Base-by-base conservation (phyloP, 2,888 invertebrate genomes). In the Brenthis hecate region DNA sequence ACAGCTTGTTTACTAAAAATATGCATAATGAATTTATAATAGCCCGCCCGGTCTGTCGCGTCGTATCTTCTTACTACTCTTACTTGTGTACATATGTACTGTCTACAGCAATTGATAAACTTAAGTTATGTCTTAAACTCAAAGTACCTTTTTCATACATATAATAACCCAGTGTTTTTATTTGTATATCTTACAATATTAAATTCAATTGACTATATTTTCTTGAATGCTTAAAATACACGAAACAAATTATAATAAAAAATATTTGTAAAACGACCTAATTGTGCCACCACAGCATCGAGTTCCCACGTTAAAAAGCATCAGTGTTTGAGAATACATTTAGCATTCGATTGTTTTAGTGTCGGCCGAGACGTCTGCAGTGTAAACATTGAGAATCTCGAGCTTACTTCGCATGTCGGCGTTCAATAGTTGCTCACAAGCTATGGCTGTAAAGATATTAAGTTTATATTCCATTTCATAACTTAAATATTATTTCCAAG, bases 11-110 rank as follows among this genome's bases (percentile, higher is more conserved):
- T 92, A 92, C 92, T 89, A 90, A 92, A 92, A 92, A 91, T 92
- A 91, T 92, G 92, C 92, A 92, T 92, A 92, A 92, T 92, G 92
- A 92, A 92, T 92, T 86, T 92, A 92, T 91, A 92, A 92, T 92
- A 83, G 85, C 84, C 84, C 81, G 81, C 83, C 81, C 80, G 80
- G 83, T 78, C 80, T 82, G 86, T 83, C 83, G 81, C 80, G 81
- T 81, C 78, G 67, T 65, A 66, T 81, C 81, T 80, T 77, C 74
- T 75, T 76, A 74, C 73, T 78, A 80, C 75, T 80, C 16, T 58
- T 64, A 76, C 72, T 74, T 75, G 6, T 51, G 16, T 71, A 77
- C 77, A 77, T 75, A 72, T 72, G 65, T 66, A 72, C 65, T 58
- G 13, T 50, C 48, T 16, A 60, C 16, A 62, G 64, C 68, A 71